Conservation (phyloP, 2,888 invertebrate genomes). For the Bugulina stolonifera region DNA sequence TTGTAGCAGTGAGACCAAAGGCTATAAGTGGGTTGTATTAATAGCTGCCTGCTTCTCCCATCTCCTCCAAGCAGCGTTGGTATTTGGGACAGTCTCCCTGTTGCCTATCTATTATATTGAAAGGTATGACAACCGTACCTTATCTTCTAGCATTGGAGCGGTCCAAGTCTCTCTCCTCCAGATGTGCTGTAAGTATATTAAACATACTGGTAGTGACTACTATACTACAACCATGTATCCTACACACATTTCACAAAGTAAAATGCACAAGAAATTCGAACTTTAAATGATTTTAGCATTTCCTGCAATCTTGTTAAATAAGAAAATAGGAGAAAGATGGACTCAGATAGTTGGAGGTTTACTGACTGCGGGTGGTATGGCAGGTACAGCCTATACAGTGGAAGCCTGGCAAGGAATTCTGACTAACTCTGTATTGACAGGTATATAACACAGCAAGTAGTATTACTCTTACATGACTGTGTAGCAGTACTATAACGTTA, state of each 20-base stretch:
- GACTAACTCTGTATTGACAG: neutral
- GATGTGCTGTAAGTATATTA: neutral
- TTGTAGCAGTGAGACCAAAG: too few relatives aligned
- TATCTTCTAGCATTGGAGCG: slow-evolving; percentile 1
- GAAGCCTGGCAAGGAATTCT: slow-evolving; percentile 12
- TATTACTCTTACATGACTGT: too few relatives aligned
- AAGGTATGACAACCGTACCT: neutral
- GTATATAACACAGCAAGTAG: too few relatives aligned
- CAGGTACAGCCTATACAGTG: slow-evolving; percentile 3
- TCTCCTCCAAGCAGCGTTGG: neutral
- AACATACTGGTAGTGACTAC: too few relatives aligned
- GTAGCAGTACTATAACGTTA: too few relatives aligned
- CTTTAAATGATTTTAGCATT: neutral
- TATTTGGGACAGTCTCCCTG: neutral
- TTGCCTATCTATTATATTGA: slow-evolving; percentile 13
- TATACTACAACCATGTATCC: too few relatives aligned
- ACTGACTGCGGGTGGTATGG: slow-evolving; percentile 22
- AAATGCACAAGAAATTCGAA: neutral
- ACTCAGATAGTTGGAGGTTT: slow-evolving; percentile 16
- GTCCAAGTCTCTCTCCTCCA: neutral
- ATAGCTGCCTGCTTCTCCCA: slow-evolving; percentile 21
- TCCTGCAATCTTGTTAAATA: slow-evolving; percentile 5
- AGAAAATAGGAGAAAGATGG: slow-evolving; percentile 25
- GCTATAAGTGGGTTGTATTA: slow-evolving; percentile 10
- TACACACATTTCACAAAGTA: neutral